Conservation (phyloP, 1,140 invertebrate genomes). For the Drosophila malerkotliana region DNA sequence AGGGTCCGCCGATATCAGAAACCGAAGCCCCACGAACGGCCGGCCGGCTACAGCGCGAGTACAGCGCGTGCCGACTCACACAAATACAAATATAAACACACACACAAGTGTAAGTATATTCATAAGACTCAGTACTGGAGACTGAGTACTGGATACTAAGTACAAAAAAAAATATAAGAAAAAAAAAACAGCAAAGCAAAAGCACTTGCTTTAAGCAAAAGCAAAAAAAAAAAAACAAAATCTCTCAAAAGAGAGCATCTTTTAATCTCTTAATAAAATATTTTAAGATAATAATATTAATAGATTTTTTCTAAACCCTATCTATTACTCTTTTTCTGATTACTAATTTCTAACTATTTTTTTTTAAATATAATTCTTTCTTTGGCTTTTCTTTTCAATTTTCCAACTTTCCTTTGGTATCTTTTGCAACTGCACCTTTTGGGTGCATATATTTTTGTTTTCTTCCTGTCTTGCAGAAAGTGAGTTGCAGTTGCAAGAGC, state of each 20-base stretch:
- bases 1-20: conserved; percentile 25
- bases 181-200: not conserved
- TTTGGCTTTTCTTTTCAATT: conserved; percentile 1
- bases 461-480: conserved; percentile 41
- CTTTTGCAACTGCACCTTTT: not conserved
- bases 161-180: not conserved
- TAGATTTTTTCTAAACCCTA: no score
- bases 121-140: not conserved
- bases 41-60: no score
- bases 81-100: conserved; percentile 2
- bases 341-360: no score
- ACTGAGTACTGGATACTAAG: not conserved
- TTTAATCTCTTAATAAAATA: not conserved
- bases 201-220: not conserved
- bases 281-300: no score
- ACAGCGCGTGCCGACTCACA: conserved; percentile 18
- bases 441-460: conserved; percentile 4
- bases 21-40: conserved; percentile 34
- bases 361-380: not conserved
- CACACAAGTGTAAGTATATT: not conserved
- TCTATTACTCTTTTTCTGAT: not conserved
- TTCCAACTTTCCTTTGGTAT: not conserved
- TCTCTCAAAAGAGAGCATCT: not conserved
- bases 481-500: conserved; percentile 14
- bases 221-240: not conserved